Conservation (phyloP, 1,140 invertebrate genomes). For the Leucophenga varia region DNA sequence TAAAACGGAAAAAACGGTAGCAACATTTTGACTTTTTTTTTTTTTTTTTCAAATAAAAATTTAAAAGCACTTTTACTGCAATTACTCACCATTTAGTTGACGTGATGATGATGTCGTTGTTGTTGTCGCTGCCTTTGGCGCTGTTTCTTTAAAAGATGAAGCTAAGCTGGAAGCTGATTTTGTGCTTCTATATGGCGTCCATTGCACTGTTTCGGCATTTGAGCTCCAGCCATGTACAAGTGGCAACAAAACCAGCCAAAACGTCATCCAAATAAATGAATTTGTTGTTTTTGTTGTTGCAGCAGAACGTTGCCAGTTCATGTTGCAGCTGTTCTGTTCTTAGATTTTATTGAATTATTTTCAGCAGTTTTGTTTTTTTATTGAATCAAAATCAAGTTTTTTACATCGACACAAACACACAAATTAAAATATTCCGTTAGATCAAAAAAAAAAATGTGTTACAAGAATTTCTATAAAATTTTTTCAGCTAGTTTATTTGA, state of each 20-base stretch:
- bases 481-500: too few relatives aligned
- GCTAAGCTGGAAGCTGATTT: conserved; percentile 1
- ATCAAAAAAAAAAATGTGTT: not conserved
- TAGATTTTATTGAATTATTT: conserved; percentile 6
- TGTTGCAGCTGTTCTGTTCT: too few relatives aligned
- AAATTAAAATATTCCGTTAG: conserved; percentile 33
- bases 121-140: too few relatives aligned
- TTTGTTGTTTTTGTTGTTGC: not conserved
- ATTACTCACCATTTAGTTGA: too few relatives aligned
- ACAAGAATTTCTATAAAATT: conserved; percentile 25
- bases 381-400: not conserved
- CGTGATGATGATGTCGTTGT: too few relatives aligned
- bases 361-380: too few relatives aligned
- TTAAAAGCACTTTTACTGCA: too few relatives aligned
- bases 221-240: conserved; percentile 10
- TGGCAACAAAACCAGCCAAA: conserved; percentile 3
- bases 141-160: not conserved
- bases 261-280: not conserved
- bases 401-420: conserved; percentile 1
- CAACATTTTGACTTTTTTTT: too few relatives aligned
- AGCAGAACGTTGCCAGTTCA: conserved; percentile 35
- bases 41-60: too few relatives aligned
- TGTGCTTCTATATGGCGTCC: conserved; percentile 4
- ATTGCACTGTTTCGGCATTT: conserved; percentile 6
- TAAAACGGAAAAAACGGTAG: too few relatives aligned